Evolutionary conservation across 2,113 vertebrate species (phyloP).

Genomic region (Capreolus pygargus): DNA sequence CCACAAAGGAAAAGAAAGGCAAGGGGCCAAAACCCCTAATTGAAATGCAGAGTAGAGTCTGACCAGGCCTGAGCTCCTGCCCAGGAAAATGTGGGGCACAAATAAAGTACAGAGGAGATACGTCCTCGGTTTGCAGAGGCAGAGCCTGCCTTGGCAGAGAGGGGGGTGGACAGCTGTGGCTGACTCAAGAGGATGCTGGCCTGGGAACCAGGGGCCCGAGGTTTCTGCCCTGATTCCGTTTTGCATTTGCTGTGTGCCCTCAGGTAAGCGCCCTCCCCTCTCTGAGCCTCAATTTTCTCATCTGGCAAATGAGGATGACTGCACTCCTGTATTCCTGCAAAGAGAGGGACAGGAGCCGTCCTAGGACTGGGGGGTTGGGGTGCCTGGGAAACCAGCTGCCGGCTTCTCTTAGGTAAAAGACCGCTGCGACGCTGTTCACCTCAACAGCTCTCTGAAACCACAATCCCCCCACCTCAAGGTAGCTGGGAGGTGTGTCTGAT

Average conservation of each 20-base stretch:
- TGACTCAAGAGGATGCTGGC: neutral
- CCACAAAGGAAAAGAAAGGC: neutral
- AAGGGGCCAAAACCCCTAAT: constrained; percentile 7
- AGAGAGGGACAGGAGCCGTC: neutral
- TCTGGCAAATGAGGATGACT: neutral
- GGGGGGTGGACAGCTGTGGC: neutral
- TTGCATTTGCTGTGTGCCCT: neutral
- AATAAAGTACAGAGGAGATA: neutral
- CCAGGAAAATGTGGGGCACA: neutral
- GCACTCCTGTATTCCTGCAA: neutral
- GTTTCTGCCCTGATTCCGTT: neutral
- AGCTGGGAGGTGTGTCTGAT: neutral
- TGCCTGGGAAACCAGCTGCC: neutral
- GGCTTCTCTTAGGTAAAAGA: neutral
- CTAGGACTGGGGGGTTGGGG: neutral
- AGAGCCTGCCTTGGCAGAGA: neutral
- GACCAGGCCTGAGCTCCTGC: constrained; percentile 36
- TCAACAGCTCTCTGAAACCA: neutral
- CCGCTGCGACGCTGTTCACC: neutral
- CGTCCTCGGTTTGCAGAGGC: neutral
- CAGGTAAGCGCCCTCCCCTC: neutral
- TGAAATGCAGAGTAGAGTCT: constrained; percentile 52
- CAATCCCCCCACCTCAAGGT: neutral
- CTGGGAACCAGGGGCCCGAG: neutral
- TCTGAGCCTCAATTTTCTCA: neutral